Evolutionary conservation across 2,888 invertebrate genomes (phyloP).

Genomic region (Plagodis pulveraria): DNA sequence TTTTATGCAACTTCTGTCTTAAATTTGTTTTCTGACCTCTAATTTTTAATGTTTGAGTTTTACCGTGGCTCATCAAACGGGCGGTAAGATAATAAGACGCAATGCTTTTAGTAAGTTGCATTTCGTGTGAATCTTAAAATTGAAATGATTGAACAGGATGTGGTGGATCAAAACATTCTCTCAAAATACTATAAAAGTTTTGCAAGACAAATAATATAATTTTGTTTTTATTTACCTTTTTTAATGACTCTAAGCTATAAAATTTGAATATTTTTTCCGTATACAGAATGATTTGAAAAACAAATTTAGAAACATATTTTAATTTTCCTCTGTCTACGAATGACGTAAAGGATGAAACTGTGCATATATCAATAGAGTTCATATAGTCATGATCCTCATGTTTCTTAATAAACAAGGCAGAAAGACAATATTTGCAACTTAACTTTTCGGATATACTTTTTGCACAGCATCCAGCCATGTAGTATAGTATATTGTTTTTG

Average conservation of each 20-base stretch:
- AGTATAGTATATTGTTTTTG: conserved; percentile 1
- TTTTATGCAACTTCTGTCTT: no score
- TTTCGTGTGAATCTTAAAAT: conserved; percentile 19
- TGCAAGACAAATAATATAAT: background rate
- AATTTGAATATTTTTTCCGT: background rate
- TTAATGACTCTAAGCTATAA: background rate
- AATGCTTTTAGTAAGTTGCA: conserved; percentile 10
- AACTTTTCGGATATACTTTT: conserved; percentile 1
- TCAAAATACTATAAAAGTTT: background rate
- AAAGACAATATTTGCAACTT: conserved; percentile 1
- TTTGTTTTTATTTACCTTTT: background rate
- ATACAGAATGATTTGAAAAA: background rate
- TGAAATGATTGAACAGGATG: conserved; percentile 20
- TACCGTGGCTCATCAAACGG: no score
- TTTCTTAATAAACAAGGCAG: conserved; percentile 13
- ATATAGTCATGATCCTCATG: conserved; percentile 18
- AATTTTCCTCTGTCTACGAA: conserved; percentile 1
- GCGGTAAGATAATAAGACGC: background rate
- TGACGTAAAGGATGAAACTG: conserved; percentile 7
- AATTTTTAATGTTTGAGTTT: no score
- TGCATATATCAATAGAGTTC: conserved; percentile 16
- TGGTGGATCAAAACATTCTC: conserved; percentile 8
- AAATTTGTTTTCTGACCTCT: no score
- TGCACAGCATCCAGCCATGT: conserved; percentile 1
- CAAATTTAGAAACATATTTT: conserved; percentile 1